phyloP scores from a whole-genome alignment of 1,140 invertebrate species.

The Carcinoscorpius rotundicauda region DNA sequence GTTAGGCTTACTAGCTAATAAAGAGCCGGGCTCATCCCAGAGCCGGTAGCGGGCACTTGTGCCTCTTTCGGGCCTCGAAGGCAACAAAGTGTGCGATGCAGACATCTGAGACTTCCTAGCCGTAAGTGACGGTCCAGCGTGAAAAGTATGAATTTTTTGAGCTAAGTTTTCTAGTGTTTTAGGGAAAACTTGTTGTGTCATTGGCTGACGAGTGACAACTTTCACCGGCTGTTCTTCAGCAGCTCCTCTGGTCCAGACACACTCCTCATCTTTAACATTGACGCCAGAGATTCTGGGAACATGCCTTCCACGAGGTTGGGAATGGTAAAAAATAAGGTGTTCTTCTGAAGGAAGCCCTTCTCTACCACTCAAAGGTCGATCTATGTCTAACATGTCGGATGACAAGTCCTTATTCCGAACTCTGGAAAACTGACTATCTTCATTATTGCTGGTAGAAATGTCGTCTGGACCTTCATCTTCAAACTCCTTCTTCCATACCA shows the following conservation, averaged over 20 bases:
- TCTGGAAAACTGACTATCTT: constrained; percentile 9
- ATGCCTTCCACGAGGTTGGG: neutral
- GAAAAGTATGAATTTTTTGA: constrained; percentile 48
- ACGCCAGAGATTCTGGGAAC: neutral
- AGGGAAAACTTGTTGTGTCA: constrained; percentile 65
- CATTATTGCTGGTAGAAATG: neutral
- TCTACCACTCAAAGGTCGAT: neutral
- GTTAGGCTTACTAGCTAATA: constrained; percentile 10
- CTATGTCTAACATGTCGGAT: neutral
- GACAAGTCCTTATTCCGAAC: constrained; percentile 11
- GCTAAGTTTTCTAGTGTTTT: constrained; percentile 80
- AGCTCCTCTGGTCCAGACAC: neutral
- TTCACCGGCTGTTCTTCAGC: constrained; percentile 31
- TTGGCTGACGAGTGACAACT: constrained; percentile 18
- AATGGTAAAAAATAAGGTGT: neutral
- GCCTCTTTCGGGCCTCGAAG: neutral
- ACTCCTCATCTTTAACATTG: neutral
- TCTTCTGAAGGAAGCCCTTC: neutral
- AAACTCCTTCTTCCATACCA: neutral
- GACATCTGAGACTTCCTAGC: neutral
- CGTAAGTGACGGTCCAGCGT: neutral
- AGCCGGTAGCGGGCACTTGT: constrained; percentile 38
- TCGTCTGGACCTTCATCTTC: neutral
- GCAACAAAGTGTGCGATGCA: neutral
- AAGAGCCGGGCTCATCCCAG: constrained; percentile 50